Conservation (phyloP, 1,140 invertebrate species). For the Atopsyche davidsoni region DNA sequence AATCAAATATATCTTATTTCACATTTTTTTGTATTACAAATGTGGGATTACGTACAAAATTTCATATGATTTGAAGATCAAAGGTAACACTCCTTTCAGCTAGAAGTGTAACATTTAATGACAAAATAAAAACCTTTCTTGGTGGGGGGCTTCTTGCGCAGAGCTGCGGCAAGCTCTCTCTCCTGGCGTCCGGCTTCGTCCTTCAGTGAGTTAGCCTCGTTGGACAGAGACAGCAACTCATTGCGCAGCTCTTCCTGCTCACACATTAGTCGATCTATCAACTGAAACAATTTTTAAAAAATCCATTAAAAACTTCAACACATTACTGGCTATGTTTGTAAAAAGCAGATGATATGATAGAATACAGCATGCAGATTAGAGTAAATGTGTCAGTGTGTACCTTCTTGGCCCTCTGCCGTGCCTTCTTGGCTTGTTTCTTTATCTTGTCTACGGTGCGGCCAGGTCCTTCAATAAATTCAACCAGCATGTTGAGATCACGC, state of each 20-base stretch:
- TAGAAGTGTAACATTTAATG: no score
- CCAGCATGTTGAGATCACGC: conserved; percentile 40
- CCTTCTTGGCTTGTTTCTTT: conserved; percentile 45
- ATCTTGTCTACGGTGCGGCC: conserved; percentile 39
- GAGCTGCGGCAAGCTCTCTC: conserved; percentile 14
- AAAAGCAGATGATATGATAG: not conserved
- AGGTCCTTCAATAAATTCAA: conserved; percentile 46
- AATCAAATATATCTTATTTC: no score
- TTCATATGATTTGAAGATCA: no score
- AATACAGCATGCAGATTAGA: not conserved
- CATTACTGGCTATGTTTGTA: not conserved
- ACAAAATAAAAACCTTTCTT: conserved; percentile 19
- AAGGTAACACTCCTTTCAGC: no score
- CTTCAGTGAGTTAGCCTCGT: conserved; percentile 10
- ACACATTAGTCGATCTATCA: conserved; percentile 12
- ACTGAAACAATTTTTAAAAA: not conserved
- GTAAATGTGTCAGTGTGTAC: conserved; percentile 25
- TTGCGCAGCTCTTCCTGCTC: conserved; percentile 13
- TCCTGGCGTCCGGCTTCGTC: conserved; percentile 18
- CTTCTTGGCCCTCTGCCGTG: conserved; percentile 41
- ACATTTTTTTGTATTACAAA: no score
- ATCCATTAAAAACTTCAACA: not conserved
- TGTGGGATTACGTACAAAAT: no score
- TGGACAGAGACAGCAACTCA: conserved; percentile 12
- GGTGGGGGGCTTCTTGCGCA: not conserved